These are phyloP conservation scores for Semicossyphus pulcher DNA, from an alignment of 2,113 vertebrate species.

Conservation along the genomic window DNA sequence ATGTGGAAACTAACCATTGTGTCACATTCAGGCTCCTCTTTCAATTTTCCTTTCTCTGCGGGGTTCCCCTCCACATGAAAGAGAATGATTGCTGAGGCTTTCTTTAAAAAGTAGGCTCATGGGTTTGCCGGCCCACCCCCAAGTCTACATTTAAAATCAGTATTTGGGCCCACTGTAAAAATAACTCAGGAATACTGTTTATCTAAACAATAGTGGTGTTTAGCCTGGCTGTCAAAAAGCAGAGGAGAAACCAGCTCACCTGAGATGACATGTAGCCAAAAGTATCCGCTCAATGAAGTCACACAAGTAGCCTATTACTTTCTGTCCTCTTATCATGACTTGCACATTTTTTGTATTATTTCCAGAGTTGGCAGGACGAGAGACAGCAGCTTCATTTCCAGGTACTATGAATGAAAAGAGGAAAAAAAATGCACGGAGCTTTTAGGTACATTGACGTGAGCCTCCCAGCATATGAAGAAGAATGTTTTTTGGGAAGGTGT, in stretches of 20 bases:
- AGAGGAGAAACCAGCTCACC: slow-evolving; percentile 24
- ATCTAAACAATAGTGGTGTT: slow-evolving; percentile 46
- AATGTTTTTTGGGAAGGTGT: slow-evolving; percentile 49
- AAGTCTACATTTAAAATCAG: slow-evolving; percentile 65
- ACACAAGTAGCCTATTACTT: slow-evolving; percentile 65
- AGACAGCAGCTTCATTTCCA: slow-evolving; percentile 60
- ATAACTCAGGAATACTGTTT: slow-evolving; percentile 77
- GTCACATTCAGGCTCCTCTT: slow-evolving; percentile 26
- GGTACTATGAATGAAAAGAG: slow-evolving; percentile 72
- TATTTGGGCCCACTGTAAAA: slow-evolving; percentile 73
- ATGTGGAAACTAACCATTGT: slow-evolving; percentile 22
- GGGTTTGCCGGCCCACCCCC: slow-evolving; percentile 60
- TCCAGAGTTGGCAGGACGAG: slow-evolving; percentile 44
- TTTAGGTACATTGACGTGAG: slow-evolving; percentile 67
- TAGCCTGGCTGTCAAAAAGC: slow-evolving; percentile 26
- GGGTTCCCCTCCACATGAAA: slow-evolving; percentile 6
- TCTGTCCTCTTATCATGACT: slow-evolving; percentile 39
- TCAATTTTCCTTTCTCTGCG: slow-evolving; percentile 15
- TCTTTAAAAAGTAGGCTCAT: slow-evolving; percentile 47
- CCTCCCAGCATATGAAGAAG: slow-evolving; percentile 71
- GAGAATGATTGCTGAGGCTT: slow-evolving; percentile 31
- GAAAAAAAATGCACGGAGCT: slow-evolving; percentile 41
- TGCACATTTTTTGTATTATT: slow-evolving; percentile 65
- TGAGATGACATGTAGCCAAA: slow-evolving; percentile 59
- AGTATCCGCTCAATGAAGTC: slow-evolving; percentile 65